Evolutionary conservation across 1,140 invertebrate genomes (phyloP), one percentile per base, ranked within the genome.

Genomic region (Lordiphosa stackelbergi): DNA sequence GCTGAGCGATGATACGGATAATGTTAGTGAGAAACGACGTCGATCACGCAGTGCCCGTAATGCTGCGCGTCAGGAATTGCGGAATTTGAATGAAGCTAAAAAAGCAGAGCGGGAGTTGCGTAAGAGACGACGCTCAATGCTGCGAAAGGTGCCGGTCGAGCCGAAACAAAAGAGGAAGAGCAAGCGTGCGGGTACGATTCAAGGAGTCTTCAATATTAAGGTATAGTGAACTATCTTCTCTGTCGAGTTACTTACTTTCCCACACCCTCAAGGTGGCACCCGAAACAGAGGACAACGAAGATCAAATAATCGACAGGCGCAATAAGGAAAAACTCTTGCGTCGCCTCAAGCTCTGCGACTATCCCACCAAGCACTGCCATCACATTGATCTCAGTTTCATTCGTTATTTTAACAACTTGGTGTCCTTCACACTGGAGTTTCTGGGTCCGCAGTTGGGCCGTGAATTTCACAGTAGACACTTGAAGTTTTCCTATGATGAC

Each of bases 331-430:
- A 60, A 2, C 24, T 57, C 5, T 8, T 86, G 10, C 24, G 40
- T 4, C 46, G 47, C 7, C 1, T 61, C 0, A 63, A 59, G 7
- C 16, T 41, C 2, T 65, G 61, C 5, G 51, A 75, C 28, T 86
- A 75, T 48, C 73, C 77, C 0, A 34, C 64, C 11, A 55, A 85
- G 11, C 54, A 75, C 16, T 86, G 85, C 19, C 56, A 64, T 35
- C 85, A 86, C 49, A 53, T 86, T 0, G 65, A 85, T 40, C 53
- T 86, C 0, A 58, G 77, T 11, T 85, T 86, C 13, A 34, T 86
- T 6, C 58, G 77, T 0, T 68, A 64, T 38, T 86, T 86, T 13
- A 52, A 66, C 2, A 53, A 64, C 6, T 31, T 86, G 9, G 55
- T 54, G 4, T 51, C 64, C 0, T 53, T 86, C 5, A 55, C 31